A percentile compares a stretch with the other conserved stretches of the same genome.
These are phyloP conservation scores for Polymixis flavicincta DNA, from an alignment of 2,888 invertebrate genomes.

Conservation along the genomic window DNA sequence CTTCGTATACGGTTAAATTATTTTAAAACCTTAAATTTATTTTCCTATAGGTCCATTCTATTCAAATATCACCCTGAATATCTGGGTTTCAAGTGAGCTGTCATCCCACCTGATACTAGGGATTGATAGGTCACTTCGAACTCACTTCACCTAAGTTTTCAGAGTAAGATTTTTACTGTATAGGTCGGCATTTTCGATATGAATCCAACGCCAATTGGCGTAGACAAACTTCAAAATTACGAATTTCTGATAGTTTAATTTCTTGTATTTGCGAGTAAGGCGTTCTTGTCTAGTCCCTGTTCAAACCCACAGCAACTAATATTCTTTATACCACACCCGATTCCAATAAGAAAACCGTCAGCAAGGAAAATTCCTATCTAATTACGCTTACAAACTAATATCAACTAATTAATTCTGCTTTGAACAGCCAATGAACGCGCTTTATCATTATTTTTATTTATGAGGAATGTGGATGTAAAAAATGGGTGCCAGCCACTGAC, in stretches of 20 bases:
- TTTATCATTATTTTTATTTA: slow-evolving; percentile 61
- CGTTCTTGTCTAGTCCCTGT: neutral
- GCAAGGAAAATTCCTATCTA: slow-evolving; percentile 11
- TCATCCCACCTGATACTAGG: no score
- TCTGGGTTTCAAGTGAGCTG: no score
- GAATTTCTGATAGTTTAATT: neutral
- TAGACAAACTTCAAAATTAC: neutral
- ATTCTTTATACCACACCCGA: neutral
- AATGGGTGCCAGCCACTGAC: slow-evolving; percentile 57
- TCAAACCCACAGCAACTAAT: neutral
- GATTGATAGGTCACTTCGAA: neutral
- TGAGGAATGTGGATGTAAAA: slow-evolving; percentile 60
- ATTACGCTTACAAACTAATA: slow-evolving; percentile 38
- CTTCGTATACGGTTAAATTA: no score
- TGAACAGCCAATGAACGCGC: slow-evolving; percentile 47
- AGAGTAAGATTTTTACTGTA: neutral
- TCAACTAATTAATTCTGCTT: slow-evolving; percentile 50
- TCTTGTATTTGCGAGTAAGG: neutral
- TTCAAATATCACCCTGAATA: no score
- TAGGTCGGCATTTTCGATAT: neutral
- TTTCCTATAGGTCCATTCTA: neutral
- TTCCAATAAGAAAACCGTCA: neutral
- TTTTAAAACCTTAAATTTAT: neutral
- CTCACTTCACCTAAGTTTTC: neutral
- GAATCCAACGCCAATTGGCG: neutral